Conservation (phyloP, 53 echinoderm and acorn worm genomes). For the Paracentrotus lividus region DNA sequence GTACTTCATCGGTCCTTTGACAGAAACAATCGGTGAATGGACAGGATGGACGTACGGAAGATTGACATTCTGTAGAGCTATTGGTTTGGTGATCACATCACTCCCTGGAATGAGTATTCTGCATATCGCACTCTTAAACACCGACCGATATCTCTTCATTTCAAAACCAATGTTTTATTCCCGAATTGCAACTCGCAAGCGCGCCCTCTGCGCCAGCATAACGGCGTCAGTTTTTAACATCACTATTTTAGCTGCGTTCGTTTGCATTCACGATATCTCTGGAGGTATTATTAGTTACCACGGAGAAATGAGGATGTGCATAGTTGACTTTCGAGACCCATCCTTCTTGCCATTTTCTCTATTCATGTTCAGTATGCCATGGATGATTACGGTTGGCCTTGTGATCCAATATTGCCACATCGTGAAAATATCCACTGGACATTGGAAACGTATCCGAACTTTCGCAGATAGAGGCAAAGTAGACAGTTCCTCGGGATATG, state of each 20-base stretch:
- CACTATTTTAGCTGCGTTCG: not conserved
- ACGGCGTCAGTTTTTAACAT: not conserved
- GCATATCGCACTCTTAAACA: constrained; percentile 15
- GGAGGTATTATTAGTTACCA: not conserved
- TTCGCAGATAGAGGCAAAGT: too few relatives aligned
- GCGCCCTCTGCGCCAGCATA: not conserved
- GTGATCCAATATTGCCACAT: constrained; percentile 31
- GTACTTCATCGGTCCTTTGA: not conserved
- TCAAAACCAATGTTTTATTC: not conserved
- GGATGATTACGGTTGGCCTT: not conserved
- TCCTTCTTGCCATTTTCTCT: not conserved
- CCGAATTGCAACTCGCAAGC: not conserved
- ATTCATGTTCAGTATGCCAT: not conserved
- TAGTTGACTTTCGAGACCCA: not conserved
- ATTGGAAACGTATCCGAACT: not conserved
- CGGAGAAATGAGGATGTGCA: not conserved
- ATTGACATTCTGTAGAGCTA: not conserved
- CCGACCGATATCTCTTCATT: constrained; percentile 48
- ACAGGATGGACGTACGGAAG: not conserved
- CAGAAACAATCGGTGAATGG: not conserved
- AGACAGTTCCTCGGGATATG: too few relatives aligned
- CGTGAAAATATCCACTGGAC: not conserved
- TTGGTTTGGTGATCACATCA: not conserved
- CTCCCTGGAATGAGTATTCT: not conserved
- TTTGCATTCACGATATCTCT: not conserved